phyloP scores from a whole-genome alignment of 2,888 invertebrate genomes.

The Nudaria mundana region DNA sequence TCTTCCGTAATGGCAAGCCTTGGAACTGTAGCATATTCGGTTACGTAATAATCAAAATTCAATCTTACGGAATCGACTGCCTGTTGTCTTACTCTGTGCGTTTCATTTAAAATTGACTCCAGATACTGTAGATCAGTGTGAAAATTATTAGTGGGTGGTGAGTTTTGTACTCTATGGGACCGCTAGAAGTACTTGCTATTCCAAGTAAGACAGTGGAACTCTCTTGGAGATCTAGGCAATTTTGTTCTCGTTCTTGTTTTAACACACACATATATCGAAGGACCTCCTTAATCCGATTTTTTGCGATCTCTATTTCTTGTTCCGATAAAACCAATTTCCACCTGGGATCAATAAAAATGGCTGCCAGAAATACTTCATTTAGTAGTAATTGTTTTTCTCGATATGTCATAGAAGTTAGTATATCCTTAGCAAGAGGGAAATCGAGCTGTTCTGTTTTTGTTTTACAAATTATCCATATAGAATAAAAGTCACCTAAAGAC shows the following conservation, averaged over 20 bases:
- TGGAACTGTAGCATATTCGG: no score
- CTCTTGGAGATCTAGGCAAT: no score
- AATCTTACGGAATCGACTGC: background rate
- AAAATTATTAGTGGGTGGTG: no score
- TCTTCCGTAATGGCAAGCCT: no score
- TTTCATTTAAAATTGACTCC: background rate
- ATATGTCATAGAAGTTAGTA: background rate
- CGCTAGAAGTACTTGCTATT: no score
- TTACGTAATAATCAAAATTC: no score
- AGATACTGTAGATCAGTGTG: background rate
- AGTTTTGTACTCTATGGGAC: no score
- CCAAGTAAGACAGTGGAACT: no score
- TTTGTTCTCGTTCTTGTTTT: background rate
- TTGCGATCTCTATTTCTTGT: conserved; percentile 3
- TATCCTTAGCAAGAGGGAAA: conserved; percentile 2
- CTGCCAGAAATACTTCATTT: conserved; percentile 2
- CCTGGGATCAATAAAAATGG: conserved; percentile 5
- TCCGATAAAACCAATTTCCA: conserved; percentile 3
- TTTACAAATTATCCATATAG: conserved; percentile 3
- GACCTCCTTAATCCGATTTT: background rate
- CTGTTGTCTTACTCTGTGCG: background rate
- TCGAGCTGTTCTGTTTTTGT: conserved; percentile 4
- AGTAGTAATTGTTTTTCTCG: conserved; percentile 2
- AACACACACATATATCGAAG: background rate
- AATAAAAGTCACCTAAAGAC: conserved; percentile 4